phyloP scores from a whole-genome alignment of 2,888 invertebrate species.

The Apotomis betuletana region DNA sequence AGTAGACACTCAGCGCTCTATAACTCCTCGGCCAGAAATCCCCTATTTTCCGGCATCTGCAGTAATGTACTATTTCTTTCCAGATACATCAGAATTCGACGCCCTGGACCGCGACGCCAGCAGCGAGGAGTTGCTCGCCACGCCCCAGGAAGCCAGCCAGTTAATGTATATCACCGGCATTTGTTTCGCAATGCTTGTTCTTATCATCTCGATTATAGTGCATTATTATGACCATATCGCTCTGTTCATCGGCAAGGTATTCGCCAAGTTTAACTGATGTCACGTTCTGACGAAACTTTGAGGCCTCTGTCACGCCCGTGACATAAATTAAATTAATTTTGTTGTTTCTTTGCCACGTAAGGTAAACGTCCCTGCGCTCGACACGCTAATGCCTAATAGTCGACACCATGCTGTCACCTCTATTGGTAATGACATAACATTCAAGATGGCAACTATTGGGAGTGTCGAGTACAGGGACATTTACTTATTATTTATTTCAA shows the following conservation, averaged over 20 bases:
- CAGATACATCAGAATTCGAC: conserved; percentile 79
- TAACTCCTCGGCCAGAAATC: no score
- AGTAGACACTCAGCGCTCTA: no score
- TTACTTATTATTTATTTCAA: no score
- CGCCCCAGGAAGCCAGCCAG: conserved; percentile 84
- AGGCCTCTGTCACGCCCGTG: not conserved
- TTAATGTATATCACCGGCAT: conserved; percentile 85
- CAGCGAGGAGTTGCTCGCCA: conserved; percentile 78
- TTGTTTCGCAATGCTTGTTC: conserved; percentile 85
- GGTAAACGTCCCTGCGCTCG: no score
- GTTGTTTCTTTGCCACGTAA: no score
- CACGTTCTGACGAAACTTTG: not conserved
- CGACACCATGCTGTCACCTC: no score
- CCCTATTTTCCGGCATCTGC: no score
- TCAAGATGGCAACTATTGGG: no score
- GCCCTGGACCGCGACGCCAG: conserved; percentile 78
- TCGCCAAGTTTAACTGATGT: conserved; percentile 56
- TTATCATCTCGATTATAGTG: conserved; percentile 85
- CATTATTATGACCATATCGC: conserved; percentile 79
- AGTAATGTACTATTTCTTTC: not conserved
- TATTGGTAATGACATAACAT: no score
- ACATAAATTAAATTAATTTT: no score
- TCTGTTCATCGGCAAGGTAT: conserved; percentile 59
- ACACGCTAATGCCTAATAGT: no score
- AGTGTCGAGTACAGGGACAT: no score